These are phyloP conservation scores for Sminthurinus aureus DNA, from an alignment of 2,888 invertebrate genomes.

Conservation along the genomic window DNA sequence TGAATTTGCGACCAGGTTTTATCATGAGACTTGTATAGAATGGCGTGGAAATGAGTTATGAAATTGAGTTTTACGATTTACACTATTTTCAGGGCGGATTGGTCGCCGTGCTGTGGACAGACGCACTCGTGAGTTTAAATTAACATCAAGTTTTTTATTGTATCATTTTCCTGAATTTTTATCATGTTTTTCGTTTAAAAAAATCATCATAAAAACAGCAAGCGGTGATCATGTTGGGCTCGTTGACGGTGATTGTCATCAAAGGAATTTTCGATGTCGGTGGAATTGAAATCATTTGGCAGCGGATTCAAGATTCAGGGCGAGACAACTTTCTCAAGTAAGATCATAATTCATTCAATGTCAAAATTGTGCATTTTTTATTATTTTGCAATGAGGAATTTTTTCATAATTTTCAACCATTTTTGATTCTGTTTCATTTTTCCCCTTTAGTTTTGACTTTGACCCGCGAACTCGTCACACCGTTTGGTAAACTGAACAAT, in stretches of 20 bases:
- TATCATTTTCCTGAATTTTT: too few relatives aligned
- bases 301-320: constrained; percentile 32
- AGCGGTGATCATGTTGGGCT: constrained; percentile 56
- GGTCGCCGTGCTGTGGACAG: constrained; percentile 61
- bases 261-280: constrained; percentile 53
- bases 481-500: constrained; percentile 54
- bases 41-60: too few relatives aligned
- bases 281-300: constrained; percentile 46
- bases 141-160: too few relatives aligned
- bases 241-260: constrained; percentile 56
- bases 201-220: too few relatives aligned
- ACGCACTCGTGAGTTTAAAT: too few relatives aligned
- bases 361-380: not conserved
- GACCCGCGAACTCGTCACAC: constrained; percentile 57
- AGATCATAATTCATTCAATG: not conserved
- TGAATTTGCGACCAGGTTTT: not conserved
- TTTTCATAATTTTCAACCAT: not conserved
- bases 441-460: constrained; percentile 40
- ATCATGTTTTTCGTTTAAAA: too few relatives aligned
- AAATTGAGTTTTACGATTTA: not conserved
- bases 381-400: not conserved
- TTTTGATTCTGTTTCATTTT: not conserved
- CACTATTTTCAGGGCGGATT: constrained; percentile 61
- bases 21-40: not conserved
- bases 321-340: constrained; percentile 56